These are phyloP conservation scores for Tachypleus tridentatus DNA, from an alignment of 1,140 invertebrate species.

Conservation along the genomic window DNA sequence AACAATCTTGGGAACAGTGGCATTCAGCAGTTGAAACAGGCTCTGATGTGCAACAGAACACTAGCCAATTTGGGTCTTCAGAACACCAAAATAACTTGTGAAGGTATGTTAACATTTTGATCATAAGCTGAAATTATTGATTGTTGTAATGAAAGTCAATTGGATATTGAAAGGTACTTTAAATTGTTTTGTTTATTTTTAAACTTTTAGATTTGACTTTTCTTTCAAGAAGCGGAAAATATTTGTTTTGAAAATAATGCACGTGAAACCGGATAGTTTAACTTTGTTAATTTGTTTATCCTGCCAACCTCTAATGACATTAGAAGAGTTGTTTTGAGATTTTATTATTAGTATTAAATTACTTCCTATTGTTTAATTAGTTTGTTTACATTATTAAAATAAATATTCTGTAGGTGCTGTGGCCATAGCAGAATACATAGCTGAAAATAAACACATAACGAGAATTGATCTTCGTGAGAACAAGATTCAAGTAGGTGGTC, in stretches of 20 bases:
- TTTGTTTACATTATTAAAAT: no score
- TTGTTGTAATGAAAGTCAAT: no score
- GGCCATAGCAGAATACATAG: slow-evolving; percentile 53
- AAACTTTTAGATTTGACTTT: neutral
- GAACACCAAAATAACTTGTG: slow-evolving; percentile 50
- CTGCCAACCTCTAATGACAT: no score
- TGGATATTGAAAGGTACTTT: no score
- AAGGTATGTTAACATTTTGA: slow-evolving; percentile 35
- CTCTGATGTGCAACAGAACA: slow-evolving; percentile 11
- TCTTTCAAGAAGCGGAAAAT: no score
- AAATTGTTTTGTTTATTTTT: neutral
- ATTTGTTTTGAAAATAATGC: no score
- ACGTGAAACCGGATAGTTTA: no score
- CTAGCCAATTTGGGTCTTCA: slow-evolving; percentile 51
- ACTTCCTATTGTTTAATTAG: no score
- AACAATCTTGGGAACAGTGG: slow-evolving; percentile 52
- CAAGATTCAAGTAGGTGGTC: slow-evolving; percentile 55
- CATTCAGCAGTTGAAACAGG: slow-evolving; percentile 44
- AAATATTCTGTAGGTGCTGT: slow-evolving; percentile 39
- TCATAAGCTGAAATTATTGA: no score
- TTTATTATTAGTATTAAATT: no score
- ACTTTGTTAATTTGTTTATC: no score
- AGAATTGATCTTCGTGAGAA: slow-evolving; percentile 73
- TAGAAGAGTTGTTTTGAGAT: no score
- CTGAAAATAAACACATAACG: slow-evolving; percentile 48